Percentiles rank a stretch among this genome's conserved stretches.
phyloP scores from a whole-genome alignment of 1,140 invertebrate genomes.

The Drosophila leontia region DNA sequence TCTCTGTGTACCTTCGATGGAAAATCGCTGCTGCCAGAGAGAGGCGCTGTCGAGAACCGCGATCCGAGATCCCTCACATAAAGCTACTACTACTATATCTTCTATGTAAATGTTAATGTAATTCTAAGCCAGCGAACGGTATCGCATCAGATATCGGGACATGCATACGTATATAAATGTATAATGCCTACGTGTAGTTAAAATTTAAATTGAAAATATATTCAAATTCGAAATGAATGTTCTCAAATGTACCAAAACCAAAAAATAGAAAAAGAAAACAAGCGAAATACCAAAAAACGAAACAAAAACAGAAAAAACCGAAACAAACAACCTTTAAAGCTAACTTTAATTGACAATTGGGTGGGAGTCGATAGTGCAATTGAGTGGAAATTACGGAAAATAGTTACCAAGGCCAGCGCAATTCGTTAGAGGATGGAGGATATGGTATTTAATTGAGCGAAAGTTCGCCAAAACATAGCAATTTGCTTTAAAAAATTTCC shows the following conservation, averaged over 20 bases:
- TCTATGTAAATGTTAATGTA: slow-evolving; percentile 81
- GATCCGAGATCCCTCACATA: slow-evolving; percentile 37
- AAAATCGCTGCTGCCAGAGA: slow-evolving; percentile 31
- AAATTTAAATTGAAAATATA: slow-evolving; percentile 67
- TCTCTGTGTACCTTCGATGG: slow-evolving; percentile 58
- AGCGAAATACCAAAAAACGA: slow-evolving; percentile 35
- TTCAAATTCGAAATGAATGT: slow-evolving; percentile 76
- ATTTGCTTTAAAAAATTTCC: background rate
- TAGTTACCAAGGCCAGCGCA: slow-evolving; percentile 21
- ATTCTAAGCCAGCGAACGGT: slow-evolving; percentile 62
- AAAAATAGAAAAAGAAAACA: slow-evolving; percentile 27
- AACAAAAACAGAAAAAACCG: slow-evolving; percentile 42
- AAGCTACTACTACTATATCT: slow-evolving; percentile 58
- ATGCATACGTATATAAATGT: slow-evolving; percentile 56
- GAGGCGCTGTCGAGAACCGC: slow-evolving; percentile 33
- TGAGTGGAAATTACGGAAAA: slow-evolving; percentile 39
- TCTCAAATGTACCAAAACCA: slow-evolving; percentile 78
- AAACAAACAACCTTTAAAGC: slow-evolving; percentile 17
- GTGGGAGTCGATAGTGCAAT: slow-evolving; percentile 29
- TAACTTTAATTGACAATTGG: slow-evolving; percentile 26
- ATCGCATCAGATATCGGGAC: slow-evolving; percentile 56
- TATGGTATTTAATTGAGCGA: slow-evolving; percentile 11
- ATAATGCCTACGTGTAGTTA: slow-evolving; percentile 63
- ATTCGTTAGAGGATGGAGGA: background rate
- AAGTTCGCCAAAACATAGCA: slow-evolving; percentile 8